These are phyloP conservation scores for Hedya salicella DNA, from an alignment of 2,888 invertebrate species.

Conservation along the genomic window DNA sequence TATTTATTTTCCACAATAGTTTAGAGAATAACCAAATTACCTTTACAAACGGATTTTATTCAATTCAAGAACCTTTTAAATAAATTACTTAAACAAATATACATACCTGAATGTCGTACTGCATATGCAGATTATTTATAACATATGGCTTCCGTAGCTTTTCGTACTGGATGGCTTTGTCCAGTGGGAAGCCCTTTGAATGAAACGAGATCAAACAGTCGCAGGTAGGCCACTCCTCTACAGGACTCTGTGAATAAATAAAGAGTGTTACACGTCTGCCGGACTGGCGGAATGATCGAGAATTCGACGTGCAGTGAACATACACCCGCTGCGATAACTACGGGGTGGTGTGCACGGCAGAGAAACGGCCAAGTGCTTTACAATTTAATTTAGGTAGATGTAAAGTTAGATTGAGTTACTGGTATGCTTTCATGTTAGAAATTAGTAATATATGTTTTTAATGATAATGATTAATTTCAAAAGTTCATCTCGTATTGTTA, in stretches of 20 bases:
- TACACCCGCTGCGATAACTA: constrained; percentile 25
- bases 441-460: neutral
- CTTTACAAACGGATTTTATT: no score
- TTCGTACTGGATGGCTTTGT: constrained; percentile 98
- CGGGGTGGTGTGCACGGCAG: constrained; percentile 29
- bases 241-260: constrained; percentile 88
- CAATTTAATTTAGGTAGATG: neutral
- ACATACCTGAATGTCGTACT: constrained; percentile 96
- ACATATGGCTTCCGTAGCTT: constrained; percentile 97
- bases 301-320: constrained; percentile 23
- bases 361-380: constrained; percentile 29
- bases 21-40: no score
- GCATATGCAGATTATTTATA: constrained; percentile 99
- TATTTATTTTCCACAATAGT: no score
- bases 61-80: no score
- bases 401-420: neutral
- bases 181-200: constrained; percentile 98
- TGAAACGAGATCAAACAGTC: constrained; percentile 99
- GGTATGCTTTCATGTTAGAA: neutral
- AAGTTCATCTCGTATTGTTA: neutral
- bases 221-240: constrained; percentile 99
- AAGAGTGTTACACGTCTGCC: constrained; percentile 31
- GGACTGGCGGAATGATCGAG: constrained; percentile 21
- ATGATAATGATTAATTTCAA: no score
- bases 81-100: no score